phyloP scores from a whole-genome alignment of 2,888 invertebrate species.

The Diarsia brunnea region DNA sequence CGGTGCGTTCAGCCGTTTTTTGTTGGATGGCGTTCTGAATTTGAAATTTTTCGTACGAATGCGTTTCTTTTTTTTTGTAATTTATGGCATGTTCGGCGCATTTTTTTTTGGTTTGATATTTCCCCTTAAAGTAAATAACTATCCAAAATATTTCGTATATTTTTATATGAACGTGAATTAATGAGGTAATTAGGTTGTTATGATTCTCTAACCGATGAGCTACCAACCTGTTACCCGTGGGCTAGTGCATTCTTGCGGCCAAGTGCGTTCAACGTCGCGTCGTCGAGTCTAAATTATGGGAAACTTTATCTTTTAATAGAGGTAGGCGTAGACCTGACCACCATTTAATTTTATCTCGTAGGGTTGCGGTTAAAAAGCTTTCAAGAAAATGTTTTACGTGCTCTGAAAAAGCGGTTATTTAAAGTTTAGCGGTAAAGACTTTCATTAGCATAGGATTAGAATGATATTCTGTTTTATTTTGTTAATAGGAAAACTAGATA shows the following conservation, averaged over 20 bases:
- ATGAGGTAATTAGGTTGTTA: constrained; percentile 57
- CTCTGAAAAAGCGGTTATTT: not conserved
- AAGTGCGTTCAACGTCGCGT: constrained; percentile 21
- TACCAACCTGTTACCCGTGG: constrained; percentile 52
- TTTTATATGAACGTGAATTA: constrained; percentile 17
- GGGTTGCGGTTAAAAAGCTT: constrained; percentile 3
- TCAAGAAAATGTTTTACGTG: constrained; percentile 8
- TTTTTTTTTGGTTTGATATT: not conserved
- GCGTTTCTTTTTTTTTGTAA: constrained; percentile 17
- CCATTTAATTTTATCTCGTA: not conserved
- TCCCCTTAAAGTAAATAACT: not conserved
- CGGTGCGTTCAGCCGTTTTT: constrained; percentile 50
- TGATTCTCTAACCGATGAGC: constrained; percentile 51
- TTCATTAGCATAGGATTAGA: not conserved
- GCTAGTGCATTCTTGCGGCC: constrained; percentile 49
- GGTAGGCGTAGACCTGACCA: not conserved
- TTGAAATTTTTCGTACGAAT: constrained; percentile 36
- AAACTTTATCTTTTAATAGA: constrained; percentile 13
- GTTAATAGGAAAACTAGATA: too few relatives aligned
- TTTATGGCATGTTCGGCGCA: not conserved
- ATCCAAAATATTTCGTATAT: not conserved
- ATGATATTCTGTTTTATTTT: not conserved
- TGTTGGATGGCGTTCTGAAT: constrained; percentile 46
- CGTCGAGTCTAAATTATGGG: not conserved
- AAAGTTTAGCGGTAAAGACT: not conserved